Evolutionary conservation across 2,113 vertebrate genomes (phyloP), one percentile per base, ranked within the genome.

Genomic region (Rhinolophus ferrumequinum): DNA sequence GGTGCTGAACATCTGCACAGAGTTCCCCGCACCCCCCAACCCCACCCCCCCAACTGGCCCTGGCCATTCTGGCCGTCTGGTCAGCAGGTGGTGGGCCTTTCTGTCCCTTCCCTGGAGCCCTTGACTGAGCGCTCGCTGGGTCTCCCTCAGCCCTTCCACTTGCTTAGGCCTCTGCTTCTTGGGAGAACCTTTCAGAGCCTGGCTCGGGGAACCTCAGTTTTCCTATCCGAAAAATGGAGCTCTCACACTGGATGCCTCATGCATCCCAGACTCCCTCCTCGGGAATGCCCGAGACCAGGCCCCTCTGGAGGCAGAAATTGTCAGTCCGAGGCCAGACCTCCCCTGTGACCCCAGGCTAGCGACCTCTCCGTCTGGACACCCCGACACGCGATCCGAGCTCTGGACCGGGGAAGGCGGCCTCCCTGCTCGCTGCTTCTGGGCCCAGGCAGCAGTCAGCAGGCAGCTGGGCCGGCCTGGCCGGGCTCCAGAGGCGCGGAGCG

Each of bases 391-490:
- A 77, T 75, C 77, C 18, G 41, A 11, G 94, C 5, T 28, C 41
- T 6, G 88, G 93, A n/a, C 97, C 95, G 35, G 73, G 73, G 93
- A 56, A 41, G 95, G 66, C 30, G 62, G 95, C 82, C 86, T 41
- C 85, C 66, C 82, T 3, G 93, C 96, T 92, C 11, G 18, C 62
- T 0, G 66, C 88, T 97, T 86, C 92, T 30, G 30, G 94, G 90
- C 94, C 21, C 58, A 50, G 10, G 96, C 96, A 15, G 98, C 97
- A 38, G 96, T 91, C 96, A 88, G 96, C 98, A 97, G 94, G 98
- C 98, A 98, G 98, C 98, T 98, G 98, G 97, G 98, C 98, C 22
- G 97, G 97, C 86, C 98, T 97, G 98, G 96, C 97, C 3, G 44
- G 80, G 90, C 98, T 98, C 96, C 98, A 97, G 97, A 98, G 98